Percentiles rank a stretch among this genome's conserved stretches.
Evolutionary conservation across 2,113 vertebrate species (phyloP).

Genomic region (Labrus mixtus): DNA sequence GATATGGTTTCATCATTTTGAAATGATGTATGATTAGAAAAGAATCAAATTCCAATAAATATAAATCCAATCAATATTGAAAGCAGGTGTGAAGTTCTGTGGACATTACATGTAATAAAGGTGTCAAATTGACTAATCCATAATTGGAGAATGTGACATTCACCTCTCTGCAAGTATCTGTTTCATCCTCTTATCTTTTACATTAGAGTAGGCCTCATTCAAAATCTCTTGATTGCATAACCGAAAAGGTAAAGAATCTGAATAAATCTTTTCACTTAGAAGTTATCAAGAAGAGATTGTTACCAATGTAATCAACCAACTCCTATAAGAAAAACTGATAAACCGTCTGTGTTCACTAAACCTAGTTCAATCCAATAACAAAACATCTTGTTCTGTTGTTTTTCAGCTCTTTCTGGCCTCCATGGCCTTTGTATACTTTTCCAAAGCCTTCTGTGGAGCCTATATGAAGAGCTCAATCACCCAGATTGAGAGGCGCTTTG

Average conservation of each 20-base stretch:
- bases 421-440: constrained; percentile 86
- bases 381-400: constrained; percentile 6
- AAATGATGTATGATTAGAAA: too few species aligned
- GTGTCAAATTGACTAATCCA: not conserved
- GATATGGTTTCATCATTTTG: not conserved
- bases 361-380: not conserved
- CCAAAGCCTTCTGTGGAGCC: constrained; percentile 85
- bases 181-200: constrained; percentile 16
- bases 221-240: not conserved
- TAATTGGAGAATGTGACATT: not conserved
- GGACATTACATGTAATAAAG: not conserved
- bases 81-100: not conserved
- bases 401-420: constrained; percentile 89
- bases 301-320: not conserved
- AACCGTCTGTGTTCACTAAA: not conserved
- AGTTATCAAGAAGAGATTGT: too few species aligned
- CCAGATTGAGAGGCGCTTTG: constrained; percentile 94
- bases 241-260: too few species aligned
- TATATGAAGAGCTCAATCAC: constrained; percentile 94
- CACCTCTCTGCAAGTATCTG: too few species aligned
- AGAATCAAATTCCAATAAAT: too few species aligned
- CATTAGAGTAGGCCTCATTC: not conserved
- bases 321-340: too few species aligned
- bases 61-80: not conserved
- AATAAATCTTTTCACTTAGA: too few species aligned